Evolutionary conservation across 2,113 vertebrate species (phyloP).

Genomic region (Rhizomys pruinosus): DNA sequence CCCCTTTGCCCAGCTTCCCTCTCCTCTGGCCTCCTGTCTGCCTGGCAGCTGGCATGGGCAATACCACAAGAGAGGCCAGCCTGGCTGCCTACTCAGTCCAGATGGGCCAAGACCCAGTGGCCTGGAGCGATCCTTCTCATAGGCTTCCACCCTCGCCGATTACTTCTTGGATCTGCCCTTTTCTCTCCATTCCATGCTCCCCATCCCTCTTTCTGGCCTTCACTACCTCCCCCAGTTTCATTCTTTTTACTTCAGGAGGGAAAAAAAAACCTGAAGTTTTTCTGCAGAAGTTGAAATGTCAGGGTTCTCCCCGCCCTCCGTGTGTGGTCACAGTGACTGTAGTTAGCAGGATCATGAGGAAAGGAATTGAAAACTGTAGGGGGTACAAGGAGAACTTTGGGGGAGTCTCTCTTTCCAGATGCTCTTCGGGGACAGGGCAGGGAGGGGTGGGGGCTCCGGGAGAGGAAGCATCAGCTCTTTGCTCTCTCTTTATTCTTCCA

Average conservation of each 20-base stretch:
- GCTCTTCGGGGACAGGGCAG: background rate
- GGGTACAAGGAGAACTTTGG: background rate
- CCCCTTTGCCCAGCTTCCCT: constrained; percentile 77
- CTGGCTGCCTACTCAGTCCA: constrained; percentile 56
- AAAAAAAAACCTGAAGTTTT: constrained; percentile 18
- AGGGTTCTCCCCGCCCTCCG: background rate
- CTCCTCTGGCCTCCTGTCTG: constrained; percentile 67
- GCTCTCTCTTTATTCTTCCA: background rate
- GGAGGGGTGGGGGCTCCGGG: background rate
- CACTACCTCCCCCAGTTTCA: background rate
- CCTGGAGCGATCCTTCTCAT: constrained; percentile 16
- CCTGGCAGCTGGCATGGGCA: constrained; percentile 67
- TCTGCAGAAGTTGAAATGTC: constrained; percentile 43
- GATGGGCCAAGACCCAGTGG: constrained; percentile 29
- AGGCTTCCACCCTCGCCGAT: background rate
- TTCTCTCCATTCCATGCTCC: constrained; percentile 38
- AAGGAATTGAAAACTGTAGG: constrained; percentile 64
- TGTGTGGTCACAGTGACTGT: constrained; percentile 21
- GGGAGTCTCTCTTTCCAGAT: background rate
- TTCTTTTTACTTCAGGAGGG: constrained; percentile 43
- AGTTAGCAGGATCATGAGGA: constrained; percentile 16
- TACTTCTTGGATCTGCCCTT: constrained; percentile 51
- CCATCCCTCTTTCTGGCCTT: background rate
- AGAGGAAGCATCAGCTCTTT: background rate
- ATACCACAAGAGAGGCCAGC: constrained; percentile 50